Percentiles rank a stretch among this genome's conserved stretches.
Conservation (phyloP, 2,888 invertebrate genomes). For the Hydropsyche betteni region DNA sequence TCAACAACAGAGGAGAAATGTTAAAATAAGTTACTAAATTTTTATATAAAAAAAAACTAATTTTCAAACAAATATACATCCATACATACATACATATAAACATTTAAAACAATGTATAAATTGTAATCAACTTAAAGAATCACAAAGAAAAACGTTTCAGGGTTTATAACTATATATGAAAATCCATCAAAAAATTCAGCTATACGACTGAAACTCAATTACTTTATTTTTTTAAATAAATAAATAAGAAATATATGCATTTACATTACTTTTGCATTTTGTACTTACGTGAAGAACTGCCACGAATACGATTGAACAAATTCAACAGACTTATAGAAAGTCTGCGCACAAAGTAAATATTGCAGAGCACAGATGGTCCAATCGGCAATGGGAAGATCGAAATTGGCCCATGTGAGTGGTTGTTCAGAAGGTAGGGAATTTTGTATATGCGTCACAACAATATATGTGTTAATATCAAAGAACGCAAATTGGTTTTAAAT, state of each 20-base stretch:
- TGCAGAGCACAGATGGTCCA: slow-evolving; percentile 41
- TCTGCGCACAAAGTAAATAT: slow-evolving; percentile 48
- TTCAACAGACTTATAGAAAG: slow-evolving; percentile 28
- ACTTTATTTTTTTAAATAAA: neutral
- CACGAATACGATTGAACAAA: slow-evolving; percentile 21
- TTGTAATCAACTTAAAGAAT: neutral
- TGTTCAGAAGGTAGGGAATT: slow-evolving; percentile 44
- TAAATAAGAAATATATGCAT: slow-evolving; percentile 19
- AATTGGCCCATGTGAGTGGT: slow-evolving; percentile 39
- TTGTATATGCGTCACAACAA: slow-evolving; percentile 52
- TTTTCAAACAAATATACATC: neutral
- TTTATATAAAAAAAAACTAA: neutral
- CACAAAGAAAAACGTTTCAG: neutral
- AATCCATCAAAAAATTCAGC: neutral
- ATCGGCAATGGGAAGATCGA: slow-evolving; percentile 38
- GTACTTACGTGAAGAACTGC: slow-evolving; percentile 41
- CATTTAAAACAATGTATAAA: neutral
- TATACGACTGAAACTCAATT: neutral
- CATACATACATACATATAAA: slow-evolving; percentile 1
- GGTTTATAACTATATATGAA: neutral
- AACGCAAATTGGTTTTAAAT: slow-evolving; percentile 41
- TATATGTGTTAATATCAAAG: slow-evolving; percentile 52
- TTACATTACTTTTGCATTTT: slow-evolving; percentile 20
- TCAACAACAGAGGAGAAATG: no score
- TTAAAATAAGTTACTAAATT: neutral